Evolutionary conservation across 1,140 invertebrate species (phyloP).

Genomic region (Drosophila biarmipes): DNA sequence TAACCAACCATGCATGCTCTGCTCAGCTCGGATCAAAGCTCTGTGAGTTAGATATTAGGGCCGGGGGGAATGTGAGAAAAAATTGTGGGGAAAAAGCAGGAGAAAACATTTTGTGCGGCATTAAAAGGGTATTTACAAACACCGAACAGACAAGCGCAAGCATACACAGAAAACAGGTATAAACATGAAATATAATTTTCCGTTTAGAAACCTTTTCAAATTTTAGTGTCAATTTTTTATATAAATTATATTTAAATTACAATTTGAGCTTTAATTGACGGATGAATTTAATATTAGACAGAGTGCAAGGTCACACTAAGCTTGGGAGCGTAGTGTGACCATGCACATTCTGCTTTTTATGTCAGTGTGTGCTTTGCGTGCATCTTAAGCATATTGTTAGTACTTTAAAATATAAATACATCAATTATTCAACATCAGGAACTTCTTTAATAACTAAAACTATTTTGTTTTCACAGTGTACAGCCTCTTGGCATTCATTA

Average conservation of each 20-base stretch:
- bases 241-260: too few species aligned
- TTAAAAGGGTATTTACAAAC: slow-evolving; percentile 47
- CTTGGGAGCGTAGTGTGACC: not conserved
- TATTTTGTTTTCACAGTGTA: not conserved
- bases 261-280: too few species aligned
- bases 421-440: too few species aligned
- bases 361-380: not conserved
- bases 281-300: not conserved
- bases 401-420: too few species aligned
- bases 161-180: slow-evolving; percentile 1
- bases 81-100: not conserved
- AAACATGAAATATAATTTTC: too few species aligned
- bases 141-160: slow-evolving; percentile 29
- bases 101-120: slow-evolving; percentile 26
- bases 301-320: not conserved
- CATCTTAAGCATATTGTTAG: not conserved
- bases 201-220: too few species aligned
- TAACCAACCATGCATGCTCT: slow-evolving; percentile 40
- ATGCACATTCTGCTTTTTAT: not conserved
- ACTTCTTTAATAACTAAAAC: too few species aligned
- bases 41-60: slow-evolving; percentile 16
- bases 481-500: slow-evolving; percentile 43
- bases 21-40: slow-evolving; percentile 44
- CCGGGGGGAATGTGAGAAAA: not conserved
- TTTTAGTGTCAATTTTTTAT: not conserved